These are phyloP conservation scores for Branchellion lobata DNA, from an alignment of 2,888 invertebrate species.

Conservation along the genomic window DNA sequence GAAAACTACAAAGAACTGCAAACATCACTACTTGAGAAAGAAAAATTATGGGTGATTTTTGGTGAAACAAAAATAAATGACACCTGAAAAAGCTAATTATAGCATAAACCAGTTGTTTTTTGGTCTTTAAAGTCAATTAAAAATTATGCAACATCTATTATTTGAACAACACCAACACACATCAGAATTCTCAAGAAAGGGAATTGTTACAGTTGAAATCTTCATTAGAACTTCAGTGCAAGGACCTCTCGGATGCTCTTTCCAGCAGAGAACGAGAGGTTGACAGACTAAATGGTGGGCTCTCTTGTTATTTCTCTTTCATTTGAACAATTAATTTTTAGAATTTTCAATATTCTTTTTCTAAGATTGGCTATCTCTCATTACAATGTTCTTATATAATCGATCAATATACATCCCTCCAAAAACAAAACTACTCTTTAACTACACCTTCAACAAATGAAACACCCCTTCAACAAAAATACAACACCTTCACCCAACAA, in stretches of 20 bases:
- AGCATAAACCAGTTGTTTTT: neutral
- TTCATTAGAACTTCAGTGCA: constrained; percentile 54
- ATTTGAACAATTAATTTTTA: neutral
- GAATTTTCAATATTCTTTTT: too few species aligned
- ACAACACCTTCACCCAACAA: too few species aligned
- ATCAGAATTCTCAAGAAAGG: constrained; percentile 42
- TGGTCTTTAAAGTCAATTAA: too few species aligned
- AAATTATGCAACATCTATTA: too few species aligned
- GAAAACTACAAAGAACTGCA: constrained; percentile 15
- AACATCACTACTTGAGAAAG: constrained; percentile 29
- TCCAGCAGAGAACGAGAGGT: constrained; percentile 58
- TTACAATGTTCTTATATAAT: neutral
- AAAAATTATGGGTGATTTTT: constrained; percentile 24
- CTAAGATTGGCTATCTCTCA: constrained; percentile 1
- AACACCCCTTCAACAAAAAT: too few species aligned
- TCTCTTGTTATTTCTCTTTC: too few species aligned
- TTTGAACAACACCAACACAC: neutral
- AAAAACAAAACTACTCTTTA: too few species aligned
- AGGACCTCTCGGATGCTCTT: constrained; percentile 56
- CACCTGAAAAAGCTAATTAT: too few species aligned
- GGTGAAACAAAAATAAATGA: too few species aligned
- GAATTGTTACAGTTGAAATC: constrained; percentile 27
- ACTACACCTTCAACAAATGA: too few species aligned
- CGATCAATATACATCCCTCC: neutral
- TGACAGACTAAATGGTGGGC: constrained; percentile 57